Evolutionary conservation across 2,888 invertebrate genomes (phyloP).

Genomic region (Opisthograptis luteolata): DNA sequence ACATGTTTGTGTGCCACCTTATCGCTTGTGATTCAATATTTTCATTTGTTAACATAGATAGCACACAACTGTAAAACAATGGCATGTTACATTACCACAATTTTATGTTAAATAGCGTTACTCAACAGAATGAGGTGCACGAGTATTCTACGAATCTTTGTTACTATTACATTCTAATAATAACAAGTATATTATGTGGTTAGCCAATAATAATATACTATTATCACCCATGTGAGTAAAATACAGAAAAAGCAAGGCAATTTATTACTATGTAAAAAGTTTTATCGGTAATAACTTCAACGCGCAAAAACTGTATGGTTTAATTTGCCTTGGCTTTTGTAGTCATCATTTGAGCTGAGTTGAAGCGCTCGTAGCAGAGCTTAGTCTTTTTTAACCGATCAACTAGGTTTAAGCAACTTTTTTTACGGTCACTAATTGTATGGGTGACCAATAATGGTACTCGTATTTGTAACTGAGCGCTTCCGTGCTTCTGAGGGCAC

Average conservation of each 20-base stretch:
- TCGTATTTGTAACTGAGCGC: too few relatives aligned
- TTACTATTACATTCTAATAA: not conserved
- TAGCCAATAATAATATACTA: conserved; percentile 3
- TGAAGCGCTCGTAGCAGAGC: too few relatives aligned
- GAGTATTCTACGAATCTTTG: conserved; percentile 3
- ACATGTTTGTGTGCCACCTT: conserved; percentile 22
- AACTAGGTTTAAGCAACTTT: too few relatives aligned
- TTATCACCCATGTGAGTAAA: not conserved
- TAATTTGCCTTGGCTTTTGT: conserved; percentile 1
- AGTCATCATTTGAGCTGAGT: too few relatives aligned
- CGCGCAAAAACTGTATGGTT: conserved; percentile 2
- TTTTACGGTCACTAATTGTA: too few relatives aligned
- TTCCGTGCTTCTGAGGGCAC: too few relatives aligned
- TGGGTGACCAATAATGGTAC: too few relatives aligned
- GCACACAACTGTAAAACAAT: conserved; percentile 40
- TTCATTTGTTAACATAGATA: conserved; percentile 42
- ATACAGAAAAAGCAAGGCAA: not conserved
- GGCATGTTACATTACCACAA: not conserved
- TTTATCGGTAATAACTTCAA: not conserved
- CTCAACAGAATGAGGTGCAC: not conserved
- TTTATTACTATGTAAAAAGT: not conserved
- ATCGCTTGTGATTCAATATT: conserved; percentile 29
- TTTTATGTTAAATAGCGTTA: not conserved
- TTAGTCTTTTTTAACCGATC: too few relatives aligned
- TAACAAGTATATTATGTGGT: not conserved